Evolutionary conservation across 1,140 invertebrate genomes (phyloP), one percentile per base, ranked within the genome.

Genomic region (Bursaphelenchus mucronatus): DNA sequence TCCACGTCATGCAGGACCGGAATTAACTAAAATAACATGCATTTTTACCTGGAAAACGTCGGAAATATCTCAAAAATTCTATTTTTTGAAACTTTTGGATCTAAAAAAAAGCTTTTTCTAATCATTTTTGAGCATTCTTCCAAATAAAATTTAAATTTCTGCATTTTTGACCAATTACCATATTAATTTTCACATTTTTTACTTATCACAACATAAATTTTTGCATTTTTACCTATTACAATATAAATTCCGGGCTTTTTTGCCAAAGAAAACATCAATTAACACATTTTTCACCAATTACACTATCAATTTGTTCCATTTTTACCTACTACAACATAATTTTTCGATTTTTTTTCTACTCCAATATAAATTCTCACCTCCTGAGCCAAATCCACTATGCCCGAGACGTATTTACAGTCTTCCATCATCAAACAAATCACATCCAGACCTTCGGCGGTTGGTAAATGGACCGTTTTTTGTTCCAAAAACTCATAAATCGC

Each of bases 391-490:
- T 53, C 11, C 30, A 67, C 19, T n/a, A 74, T 63, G 52, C 69
- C 66, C 17, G 43, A 53, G 15, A 63, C n/a, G 15, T 67, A 39
- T 17, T 45, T 11, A 49, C 67, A 69, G 30, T 43, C 45, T 21
- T 69, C 66, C 9, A 74, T 30, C 71, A 73, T 73, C 17, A 30
- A 43, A 47, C 62, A 76, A 39, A 73, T 44, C 30, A 73, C 44
- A 47, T 73, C 71, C 13, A 73, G 39, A 19, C 52, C 51, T 57
- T 73, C 71, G 13, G 44, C 59, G 17, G 68, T 65, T 13, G 71
- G 71, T 15, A 73, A 46, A 13, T 52, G 17, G 7, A 45, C 47
- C 19, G 68, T 49, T 17, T 9, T 46, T 46, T 56, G 41, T 15
- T 19, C 13, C 10, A 61, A 44, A 61, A 74, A 73, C 30, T 71